phyloP scores from a whole-genome alignment of 2,113 vertebrate species.

The Trogon surrucura region DNA sequence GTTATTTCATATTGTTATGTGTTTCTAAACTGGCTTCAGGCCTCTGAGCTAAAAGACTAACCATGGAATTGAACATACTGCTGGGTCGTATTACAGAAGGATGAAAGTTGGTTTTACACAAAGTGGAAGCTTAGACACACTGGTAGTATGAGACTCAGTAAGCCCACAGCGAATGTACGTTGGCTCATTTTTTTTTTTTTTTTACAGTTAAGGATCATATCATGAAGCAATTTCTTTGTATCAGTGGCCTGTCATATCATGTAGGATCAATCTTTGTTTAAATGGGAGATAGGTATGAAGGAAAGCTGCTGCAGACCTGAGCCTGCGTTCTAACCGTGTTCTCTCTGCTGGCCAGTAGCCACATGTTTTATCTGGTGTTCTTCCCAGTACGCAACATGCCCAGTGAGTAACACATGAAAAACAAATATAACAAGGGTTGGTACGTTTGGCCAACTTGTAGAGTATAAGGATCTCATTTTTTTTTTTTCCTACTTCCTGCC shows the following conservation, averaged over 20 bases:
- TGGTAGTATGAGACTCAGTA: background rate
- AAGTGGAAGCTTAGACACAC: background rate
- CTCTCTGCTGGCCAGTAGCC: constrained; percentile 3
- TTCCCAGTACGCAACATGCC: background rate
- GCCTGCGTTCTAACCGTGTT: background rate
- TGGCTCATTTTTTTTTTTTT: background rate
- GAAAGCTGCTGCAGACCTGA: background rate
- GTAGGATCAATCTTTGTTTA: background rate
- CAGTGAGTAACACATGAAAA: constrained; percentile 18
- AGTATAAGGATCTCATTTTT: background rate
- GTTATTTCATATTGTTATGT: background rate
- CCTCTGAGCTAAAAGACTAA: background rate
- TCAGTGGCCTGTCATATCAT: background rate
- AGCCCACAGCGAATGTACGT: background rate
- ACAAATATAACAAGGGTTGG: constrained; percentile 5
- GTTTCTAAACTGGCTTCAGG: background rate
- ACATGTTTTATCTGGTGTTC: constrained; percentile 28
- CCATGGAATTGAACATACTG: background rate
- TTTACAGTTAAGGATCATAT: background rate
- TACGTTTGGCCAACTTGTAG: background rate
- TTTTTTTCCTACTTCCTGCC: constrained; percentile 1
- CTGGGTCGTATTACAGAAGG: background rate
- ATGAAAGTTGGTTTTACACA: background rate
- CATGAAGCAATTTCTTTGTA: constrained; percentile 11
- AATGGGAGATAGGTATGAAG: background rate